These are phyloP conservation scores for Chelon auratus DNA, from an alignment of 2,797 vertebrate species.

Conservation along the genomic window DNA sequence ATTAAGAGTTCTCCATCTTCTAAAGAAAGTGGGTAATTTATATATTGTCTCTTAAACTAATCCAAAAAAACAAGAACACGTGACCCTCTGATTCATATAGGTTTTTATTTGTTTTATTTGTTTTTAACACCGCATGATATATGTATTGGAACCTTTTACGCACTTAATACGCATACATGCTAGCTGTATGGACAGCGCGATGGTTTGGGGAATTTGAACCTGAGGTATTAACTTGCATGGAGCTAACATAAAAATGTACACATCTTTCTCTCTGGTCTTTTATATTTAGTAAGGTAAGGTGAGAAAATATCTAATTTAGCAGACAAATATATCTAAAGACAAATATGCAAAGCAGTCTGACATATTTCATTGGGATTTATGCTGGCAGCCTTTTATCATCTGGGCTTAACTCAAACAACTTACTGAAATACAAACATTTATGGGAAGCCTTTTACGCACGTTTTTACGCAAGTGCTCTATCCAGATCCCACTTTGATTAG, in stretches of 20 bases:
- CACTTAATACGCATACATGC: slow-evolving; percentile 4
- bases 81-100: background rate
- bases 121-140: no score
- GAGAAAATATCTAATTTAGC: no score
- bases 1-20: slow-evolving; percentile 6
- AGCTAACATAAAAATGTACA: background rate
- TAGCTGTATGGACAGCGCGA: background rate
- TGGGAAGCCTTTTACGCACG: background rate
- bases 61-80: background rate
- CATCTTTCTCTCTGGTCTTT: background rate
- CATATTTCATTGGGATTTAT: background rate
- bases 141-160: background rate
- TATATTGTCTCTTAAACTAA: background rate
- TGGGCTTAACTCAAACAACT: background rate
- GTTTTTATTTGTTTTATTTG: slow-evolving; percentile 5
- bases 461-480: background rate
- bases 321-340: no score
- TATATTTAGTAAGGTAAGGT: background rate
- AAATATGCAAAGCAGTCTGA: background rate
- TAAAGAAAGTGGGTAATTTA: slow-evolving; percentile 7
- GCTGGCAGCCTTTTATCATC: background rate
- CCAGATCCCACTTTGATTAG: slow-evolving; percentile 25
- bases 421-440: background rate
- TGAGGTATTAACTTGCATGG: background rate
- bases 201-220: background rate